These are phyloP conservation scores for Atherix ibis DNA, from an alignment of 2,888 invertebrate genomes.

Conservation along the genomic window DNA sequence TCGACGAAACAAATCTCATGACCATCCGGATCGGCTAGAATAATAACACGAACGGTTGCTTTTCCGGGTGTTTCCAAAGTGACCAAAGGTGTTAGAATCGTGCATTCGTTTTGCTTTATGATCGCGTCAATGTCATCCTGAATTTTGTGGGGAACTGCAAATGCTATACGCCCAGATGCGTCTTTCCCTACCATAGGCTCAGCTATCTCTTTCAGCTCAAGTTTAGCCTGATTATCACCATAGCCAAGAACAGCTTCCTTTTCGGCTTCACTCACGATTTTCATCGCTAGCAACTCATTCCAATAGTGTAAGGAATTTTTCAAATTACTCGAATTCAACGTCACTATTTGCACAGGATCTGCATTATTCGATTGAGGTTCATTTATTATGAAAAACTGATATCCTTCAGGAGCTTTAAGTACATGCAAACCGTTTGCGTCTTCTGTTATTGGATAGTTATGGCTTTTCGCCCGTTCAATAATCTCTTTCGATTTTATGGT, in stretches of 20 bases:
- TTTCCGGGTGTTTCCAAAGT: conserved; percentile 95
- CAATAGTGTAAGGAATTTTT: conserved; percentile 67
- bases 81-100: conserved; percentile 75
- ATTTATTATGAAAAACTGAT: conserved; percentile 66
- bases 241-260: conserved; percentile 54
- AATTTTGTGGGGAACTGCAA: conserved; percentile 65
- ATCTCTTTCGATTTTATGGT: conserved; percentile 66
- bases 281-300: conserved; percentile 61
- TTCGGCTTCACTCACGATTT: conserved; percentile 45
- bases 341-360: conserved; percentile 71
- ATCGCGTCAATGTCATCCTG: conserved; percentile 60
- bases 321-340: conserved; percentile 62
- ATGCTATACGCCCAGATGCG: conserved; percentile 92
- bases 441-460: conserved; percentile 52
- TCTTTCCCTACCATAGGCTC: conserved; percentile 60
- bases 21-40: conserved; percentile 89
- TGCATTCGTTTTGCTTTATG: conserved; percentile 52
- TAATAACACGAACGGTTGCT: conserved; percentile 89
- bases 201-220: conserved; percentile 42
- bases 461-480: conserved; percentile 51
- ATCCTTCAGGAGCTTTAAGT: conserved; percentile 81
- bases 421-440: conserved; percentile 44
- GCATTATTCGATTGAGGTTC: conserved; percentile 47
- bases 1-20: conserved; percentile 99
- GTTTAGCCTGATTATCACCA: conserved; percentile 51